These are phyloP conservation scores for Chamaea fasciata DNA, from an alignment of 2,113 vertebrate genomes.

Conservation along the genomic window DNA sequence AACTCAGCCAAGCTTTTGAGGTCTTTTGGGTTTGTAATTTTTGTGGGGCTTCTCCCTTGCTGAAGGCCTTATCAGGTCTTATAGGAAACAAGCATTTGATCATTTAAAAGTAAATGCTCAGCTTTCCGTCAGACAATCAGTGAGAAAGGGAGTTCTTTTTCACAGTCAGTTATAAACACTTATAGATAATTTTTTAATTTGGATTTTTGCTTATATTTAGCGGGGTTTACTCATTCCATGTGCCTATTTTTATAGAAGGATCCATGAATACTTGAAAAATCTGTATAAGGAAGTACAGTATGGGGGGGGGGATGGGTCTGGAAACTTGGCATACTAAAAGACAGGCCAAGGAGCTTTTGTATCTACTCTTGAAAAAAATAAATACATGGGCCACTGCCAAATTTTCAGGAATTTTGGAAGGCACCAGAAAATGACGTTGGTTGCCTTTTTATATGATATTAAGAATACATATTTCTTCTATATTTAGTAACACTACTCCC, in stretches of 20 bases:
- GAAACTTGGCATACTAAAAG: background rate
- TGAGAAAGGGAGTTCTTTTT: background rate
- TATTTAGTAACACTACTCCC: background rate
- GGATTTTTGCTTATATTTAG: background rate
- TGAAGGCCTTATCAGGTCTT: background rate
- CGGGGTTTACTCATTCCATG: background rate
- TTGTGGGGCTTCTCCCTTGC: background rate
- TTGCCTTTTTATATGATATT: background rate
- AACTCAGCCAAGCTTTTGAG: background rate
- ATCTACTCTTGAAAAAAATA: background rate
- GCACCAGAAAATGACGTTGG: background rate
- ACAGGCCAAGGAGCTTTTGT: background rate
- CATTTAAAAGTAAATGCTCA: background rate
- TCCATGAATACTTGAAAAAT: background rate
- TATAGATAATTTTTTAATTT: background rate
- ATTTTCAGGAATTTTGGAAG: background rate
- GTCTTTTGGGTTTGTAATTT: background rate
- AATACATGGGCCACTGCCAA: rapidly evolving
- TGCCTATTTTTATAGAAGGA: background rate
- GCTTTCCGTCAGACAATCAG: background rate
- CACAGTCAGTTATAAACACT: background rate
- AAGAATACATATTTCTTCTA: background rate
- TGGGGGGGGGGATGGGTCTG: background rate
- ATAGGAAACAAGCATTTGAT: background rate
- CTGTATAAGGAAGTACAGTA: background rate